Percentiles rank a stretch among this genome's conserved stretches.
Evolutionary conservation across 2,888 invertebrate genomes (phyloP).

Genomic region (Ichneumoninae sp.): DNA sequence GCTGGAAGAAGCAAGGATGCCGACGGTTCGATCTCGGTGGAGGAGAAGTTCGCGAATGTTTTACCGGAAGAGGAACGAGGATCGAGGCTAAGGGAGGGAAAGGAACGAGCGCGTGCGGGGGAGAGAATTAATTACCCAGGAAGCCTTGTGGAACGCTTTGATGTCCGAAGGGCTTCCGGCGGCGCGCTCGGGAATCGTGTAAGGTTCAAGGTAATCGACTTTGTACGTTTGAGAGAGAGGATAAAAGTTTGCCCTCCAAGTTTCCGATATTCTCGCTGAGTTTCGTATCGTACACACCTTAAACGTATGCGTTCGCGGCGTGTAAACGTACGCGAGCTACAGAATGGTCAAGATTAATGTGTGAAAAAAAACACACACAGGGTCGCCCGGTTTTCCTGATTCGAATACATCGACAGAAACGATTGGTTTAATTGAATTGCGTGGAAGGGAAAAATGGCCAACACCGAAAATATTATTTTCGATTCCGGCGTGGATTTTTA

Average conservation of each 20-base stretch:
- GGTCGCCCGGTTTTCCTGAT: not conserved
- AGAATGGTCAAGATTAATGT: too few relatives aligned
- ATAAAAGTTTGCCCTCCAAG: constrained; percentile 31
- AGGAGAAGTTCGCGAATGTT: constrained; percentile 20
- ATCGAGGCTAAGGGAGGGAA: constrained; percentile 47
- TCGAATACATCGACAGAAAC: not conserved
- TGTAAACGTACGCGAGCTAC: too few relatives aligned
- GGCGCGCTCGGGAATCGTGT: constrained; percentile 64
- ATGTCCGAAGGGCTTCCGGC: constrained; percentile 81
- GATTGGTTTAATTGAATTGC: not conserved
- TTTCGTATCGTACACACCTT: not conserved
- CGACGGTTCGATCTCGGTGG: not conserved
- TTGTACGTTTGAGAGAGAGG: constrained; percentile 71
- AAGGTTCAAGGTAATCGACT: constrained; percentile 81
- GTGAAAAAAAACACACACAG: too few relatives aligned
- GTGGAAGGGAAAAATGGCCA: not conserved
- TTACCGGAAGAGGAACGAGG: constrained; percentile 18
- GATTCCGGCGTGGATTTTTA: not conserved
- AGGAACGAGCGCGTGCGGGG: constrained; percentile 60
- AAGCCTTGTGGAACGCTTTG: constrained; percentile 81
- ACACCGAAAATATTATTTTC: not conserved
- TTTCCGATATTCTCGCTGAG: not conserved
- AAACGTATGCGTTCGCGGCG: not conserved
- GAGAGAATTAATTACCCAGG: constrained; percentile 77
- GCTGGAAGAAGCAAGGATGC: not conserved